phyloP scores from a whole-genome alignment of 2,797 vertebrate species.

The Enteromius mattozi region DNA sequence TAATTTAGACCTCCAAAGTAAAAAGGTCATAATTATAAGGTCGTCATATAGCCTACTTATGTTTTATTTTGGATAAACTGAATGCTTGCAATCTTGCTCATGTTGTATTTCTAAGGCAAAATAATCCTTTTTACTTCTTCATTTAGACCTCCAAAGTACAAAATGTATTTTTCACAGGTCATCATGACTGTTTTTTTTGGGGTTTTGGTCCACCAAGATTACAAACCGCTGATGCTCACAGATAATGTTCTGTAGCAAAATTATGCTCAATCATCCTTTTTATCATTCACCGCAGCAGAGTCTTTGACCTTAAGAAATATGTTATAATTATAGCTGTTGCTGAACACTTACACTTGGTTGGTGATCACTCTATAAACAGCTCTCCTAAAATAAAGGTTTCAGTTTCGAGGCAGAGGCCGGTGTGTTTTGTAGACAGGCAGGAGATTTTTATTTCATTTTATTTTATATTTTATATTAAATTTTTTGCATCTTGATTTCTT shows the following conservation, averaged over 20 bases:
- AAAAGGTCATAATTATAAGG: background rate
- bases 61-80: background rate
- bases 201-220: background rate
- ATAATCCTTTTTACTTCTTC: background rate
- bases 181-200: background rate
- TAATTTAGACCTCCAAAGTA: background rate
- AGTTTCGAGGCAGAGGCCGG: background rate
- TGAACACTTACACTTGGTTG: background rate
- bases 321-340: background rate
- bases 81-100: background rate
- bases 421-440: background rate
- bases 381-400: background rate
- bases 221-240: background rate
- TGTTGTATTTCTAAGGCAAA: background rate
- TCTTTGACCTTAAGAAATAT: background rate
- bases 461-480: background rate
- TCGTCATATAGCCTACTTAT: background rate
- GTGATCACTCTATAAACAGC: background rate
- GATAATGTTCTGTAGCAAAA: background rate
- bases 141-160: background rate
- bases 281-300: background rate
- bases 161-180: background rate
- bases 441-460: background rate
- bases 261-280: background rate
- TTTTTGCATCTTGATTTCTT: background rate